These are phyloP conservation scores for Nebria brevicollis DNA, from an alignment of 2,888 invertebrate genomes.

Conservation along the genomic window DNA sequence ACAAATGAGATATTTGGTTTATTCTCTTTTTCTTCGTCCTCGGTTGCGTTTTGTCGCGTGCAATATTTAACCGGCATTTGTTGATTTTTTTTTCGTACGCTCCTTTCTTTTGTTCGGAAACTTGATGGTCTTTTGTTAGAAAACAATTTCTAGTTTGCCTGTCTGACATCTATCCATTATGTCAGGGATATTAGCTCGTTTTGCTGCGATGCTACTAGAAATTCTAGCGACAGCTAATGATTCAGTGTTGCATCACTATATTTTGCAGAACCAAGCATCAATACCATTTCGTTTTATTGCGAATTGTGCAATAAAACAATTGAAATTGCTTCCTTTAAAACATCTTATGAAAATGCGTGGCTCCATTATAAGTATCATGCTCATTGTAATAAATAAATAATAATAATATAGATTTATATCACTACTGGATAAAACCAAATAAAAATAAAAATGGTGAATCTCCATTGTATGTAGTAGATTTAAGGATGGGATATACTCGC, in stretches of 20 bases:
- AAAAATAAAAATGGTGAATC: no score
- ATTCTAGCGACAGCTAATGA: background rate
- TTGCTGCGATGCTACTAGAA: background rate
- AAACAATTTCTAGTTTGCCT: slow-evolving; percentile 34
- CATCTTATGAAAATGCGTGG: no score
- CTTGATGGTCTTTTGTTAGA: slow-evolving; percentile 27
- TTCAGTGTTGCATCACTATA: background rate
- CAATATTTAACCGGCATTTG: slow-evolving; percentile 31
- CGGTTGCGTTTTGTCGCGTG: slow-evolving; percentile 5
- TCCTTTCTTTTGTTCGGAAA: slow-evolving; percentile 17
- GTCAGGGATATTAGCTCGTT: background rate
- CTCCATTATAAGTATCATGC: no score
- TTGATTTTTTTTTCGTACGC: slow-evolving; percentile 5
- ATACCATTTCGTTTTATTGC: no score
- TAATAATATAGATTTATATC: no score
- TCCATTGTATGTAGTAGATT: no score
- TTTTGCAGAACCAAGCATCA: no score
- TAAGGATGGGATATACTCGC: no score
- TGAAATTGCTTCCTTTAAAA: no score
- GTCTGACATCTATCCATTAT: slow-evolving; percentile 25
- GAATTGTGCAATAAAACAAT: no score
- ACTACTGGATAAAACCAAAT: no score
- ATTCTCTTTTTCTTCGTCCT: slow-evolving; percentile 29
- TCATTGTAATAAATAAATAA: no score
- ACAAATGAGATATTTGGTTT: slow-evolving; percentile 39